These are phyloP conservation scores for Acanthurus tractus DNA, from an alignment of 2,797 vertebrate species.

Conservation along the genomic window DNA sequence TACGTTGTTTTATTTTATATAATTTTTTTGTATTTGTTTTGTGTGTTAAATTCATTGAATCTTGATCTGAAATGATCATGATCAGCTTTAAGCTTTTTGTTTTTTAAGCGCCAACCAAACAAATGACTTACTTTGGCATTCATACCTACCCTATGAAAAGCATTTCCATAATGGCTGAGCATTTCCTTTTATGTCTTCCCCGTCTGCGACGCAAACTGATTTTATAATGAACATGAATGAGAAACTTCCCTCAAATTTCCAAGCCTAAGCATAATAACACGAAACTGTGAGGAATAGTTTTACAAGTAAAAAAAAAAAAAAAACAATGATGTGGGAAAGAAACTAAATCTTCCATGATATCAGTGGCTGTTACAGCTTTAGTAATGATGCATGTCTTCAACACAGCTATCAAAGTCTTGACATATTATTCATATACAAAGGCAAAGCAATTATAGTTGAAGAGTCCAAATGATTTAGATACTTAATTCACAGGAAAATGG, in stretches of 20 bases:
- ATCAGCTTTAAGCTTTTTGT: conserved; percentile 80
- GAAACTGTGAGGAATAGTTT: conserved; percentile 72
- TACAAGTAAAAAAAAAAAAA: conserved; percentile 68
- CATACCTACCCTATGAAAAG: conserved; percentile 70
- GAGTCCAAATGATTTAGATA: conserved; percentile 76
- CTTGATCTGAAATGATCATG: conserved; percentile 65
- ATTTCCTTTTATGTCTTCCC: conserved; percentile 75
- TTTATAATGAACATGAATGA: conserved; percentile 66
- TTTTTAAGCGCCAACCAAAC: conserved; percentile 83
- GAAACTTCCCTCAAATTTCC: conserved; percentile 65
- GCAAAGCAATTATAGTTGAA: conserved; percentile 79
- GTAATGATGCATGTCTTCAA: conserved; percentile 78
- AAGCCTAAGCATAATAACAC: conserved; percentile 54
- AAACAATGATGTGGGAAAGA: conserved; percentile 59
- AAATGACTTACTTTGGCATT: conserved; percentile 74
- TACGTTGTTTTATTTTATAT: conserved; percentile 66
- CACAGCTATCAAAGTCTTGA: conserved; percentile 76
- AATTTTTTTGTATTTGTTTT: conserved; percentile 53
- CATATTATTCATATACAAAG: conserved; percentile 79
- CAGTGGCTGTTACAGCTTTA: conserved; percentile 68
- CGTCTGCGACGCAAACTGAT: conserved; percentile 57
- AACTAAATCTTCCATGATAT: conserved; percentile 67
- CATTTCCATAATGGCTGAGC: conserved; percentile 78
- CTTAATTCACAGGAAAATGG: conserved; percentile 75
- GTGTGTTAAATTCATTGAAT: conserved; percentile 57